Conservation (phyloP, 2,113 vertebrate species). For the Loxodonta africana region DNA sequence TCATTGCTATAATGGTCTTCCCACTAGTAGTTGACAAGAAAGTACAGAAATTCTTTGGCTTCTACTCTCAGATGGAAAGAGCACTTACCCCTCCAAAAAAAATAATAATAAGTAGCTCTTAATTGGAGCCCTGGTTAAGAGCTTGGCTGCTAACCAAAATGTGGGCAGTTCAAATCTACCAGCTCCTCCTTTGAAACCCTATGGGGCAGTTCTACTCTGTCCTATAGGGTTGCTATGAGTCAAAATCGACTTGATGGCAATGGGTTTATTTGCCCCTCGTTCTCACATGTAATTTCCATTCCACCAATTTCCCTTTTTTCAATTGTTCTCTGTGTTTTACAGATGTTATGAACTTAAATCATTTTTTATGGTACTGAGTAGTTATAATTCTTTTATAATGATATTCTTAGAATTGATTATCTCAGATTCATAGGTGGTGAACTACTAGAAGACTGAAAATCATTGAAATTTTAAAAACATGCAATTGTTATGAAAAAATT, state of each 20-base stretch:
- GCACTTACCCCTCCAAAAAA: neutral
- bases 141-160: no score
- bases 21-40: conserved; percentile 58
- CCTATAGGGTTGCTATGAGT: no score
- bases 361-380: conserved; percentile 33
- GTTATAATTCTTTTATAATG: neutral
- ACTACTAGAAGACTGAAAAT: conserved; percentile 39
- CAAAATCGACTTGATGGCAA: no score
- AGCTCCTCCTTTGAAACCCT: no score
- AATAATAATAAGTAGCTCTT: conserved; percentile 8
- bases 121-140: neutral
- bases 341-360: conserved; percentile 23
- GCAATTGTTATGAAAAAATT: neutral
- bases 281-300: conserved; percentile 55
- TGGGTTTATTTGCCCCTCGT: neutral
- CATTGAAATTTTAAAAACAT: conserved; percentile 23
- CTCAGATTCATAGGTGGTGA: neutral
- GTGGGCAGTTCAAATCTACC: no score
- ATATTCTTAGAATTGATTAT: neutral
- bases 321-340: conserved; percentile 56
- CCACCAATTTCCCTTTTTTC: conserved; percentile 25
- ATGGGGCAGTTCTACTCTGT: no score
- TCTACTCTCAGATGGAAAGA: conserved; percentile 55
- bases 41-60: conserved; percentile 56
- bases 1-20: conserved; percentile 40